These are phyloP conservation scores for Orcinus orca DNA, from an alignment of 2,113 vertebrate genomes.

Conservation along the genomic window DNA sequence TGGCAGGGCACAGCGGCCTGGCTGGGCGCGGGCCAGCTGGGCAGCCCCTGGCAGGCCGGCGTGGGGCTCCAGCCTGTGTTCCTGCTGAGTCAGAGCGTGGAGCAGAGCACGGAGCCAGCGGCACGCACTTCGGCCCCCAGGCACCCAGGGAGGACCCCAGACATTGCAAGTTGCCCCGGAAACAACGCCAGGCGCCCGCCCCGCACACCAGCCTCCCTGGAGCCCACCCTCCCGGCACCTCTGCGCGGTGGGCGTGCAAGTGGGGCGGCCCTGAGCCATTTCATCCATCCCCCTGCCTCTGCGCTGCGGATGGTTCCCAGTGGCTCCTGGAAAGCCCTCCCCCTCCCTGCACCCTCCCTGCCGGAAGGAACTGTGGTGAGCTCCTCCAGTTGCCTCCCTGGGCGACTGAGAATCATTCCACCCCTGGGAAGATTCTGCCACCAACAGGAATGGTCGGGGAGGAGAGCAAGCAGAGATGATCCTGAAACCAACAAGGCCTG, in stretches of 20 bases:
- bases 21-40: background rate
- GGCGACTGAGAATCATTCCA: background rate
- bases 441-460: background rate
- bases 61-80: background rate
- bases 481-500: rapidly evolving
- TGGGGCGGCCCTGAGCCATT: rapidly evolving
- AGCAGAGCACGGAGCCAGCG: rapidly evolving
- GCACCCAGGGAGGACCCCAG: background rate
- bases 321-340: background rate
- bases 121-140: rapidly evolving
- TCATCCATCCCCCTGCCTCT: background rate
- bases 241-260: rapidly evolving
- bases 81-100: background rate
- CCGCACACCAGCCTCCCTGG: background rate
- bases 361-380: background rate
- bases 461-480: background rate
- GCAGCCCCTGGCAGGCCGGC: constrained; percentile 49
- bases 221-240: background rate
- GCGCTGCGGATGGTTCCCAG: rapidly evolving
- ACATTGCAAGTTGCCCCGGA: rapidly evolving
- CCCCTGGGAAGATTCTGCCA: background rate
- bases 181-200: background rate
- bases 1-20: constrained; percentile 16
- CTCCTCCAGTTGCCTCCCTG: background rate
- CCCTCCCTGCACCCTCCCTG: too few species aligned